Evolutionary conservation across 2,888 invertebrate species (phyloP).

Genomic region (Melanophora roralis): DNA sequence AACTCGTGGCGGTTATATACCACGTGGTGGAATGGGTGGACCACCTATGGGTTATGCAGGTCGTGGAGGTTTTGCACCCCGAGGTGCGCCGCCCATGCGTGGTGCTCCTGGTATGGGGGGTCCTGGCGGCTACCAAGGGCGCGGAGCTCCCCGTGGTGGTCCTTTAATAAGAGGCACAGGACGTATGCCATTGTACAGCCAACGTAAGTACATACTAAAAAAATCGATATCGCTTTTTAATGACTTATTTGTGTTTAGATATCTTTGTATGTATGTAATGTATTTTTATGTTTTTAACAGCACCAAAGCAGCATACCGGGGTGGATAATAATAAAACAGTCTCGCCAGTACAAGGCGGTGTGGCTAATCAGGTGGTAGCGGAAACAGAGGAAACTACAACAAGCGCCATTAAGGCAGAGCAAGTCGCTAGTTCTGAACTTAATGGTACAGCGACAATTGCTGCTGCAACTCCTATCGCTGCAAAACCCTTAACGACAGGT

Average conservation of each 20-base stretch:
- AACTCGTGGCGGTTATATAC: conserved; percentile 71
- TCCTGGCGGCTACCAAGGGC: conserved; percentile 72
- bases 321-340: conserved; percentile 75
- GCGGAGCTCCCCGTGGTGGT: conserved; percentile 73
- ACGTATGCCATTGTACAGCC: conserved; percentile 74
- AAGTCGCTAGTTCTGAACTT: conserved; percentile 55
- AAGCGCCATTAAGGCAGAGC: conserved; percentile 50
- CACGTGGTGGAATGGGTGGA: conserved; percentile 73
- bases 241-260: background rate
- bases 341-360: conserved; percentile 72
- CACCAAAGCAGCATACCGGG: conserved; percentile 74
- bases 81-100: conserved; percentile 74
- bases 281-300: conserved; percentile 57
- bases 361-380: conserved; percentile 61
- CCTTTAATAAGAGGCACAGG: conserved; percentile 73
- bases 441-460: conserved; percentile 51
- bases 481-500: conserved; percentile 60
- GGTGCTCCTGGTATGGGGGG: conserved; percentile 74
- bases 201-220: conserved; percentile 72
- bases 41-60: conserved; percentile 72
- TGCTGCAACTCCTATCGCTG: conserved; percentile 62
- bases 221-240: background rate
- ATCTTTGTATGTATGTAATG: background rate
- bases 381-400: conserved; percentile 59
- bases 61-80: conserved; percentile 72